These are phyloP conservation scores for Fregata magnificens DNA, from an alignment of 2,113 vertebrate species.

Conservation along the genomic window DNA sequence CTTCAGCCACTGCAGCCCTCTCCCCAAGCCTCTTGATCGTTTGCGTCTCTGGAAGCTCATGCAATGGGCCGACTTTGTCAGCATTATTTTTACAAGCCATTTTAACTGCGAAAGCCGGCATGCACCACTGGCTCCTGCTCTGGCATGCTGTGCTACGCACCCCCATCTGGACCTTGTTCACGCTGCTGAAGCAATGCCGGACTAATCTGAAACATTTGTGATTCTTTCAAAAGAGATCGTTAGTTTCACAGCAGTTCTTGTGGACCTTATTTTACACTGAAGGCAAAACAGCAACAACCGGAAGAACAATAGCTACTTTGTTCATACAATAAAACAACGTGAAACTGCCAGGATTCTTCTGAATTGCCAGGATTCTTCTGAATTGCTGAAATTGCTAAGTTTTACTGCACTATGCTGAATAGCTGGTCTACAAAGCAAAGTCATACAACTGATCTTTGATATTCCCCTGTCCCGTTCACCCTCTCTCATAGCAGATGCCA, in stretches of 20 bases:
- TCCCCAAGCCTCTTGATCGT: background rate
- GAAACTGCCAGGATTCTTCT: background rate
- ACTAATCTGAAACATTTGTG: background rate
- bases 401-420: background rate
- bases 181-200: background rate
- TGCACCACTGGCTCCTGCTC: background rate
- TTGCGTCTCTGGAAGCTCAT: background rate
- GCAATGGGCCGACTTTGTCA: background rate
- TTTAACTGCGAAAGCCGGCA: background rate
- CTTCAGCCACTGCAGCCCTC: background rate
- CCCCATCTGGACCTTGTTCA: background rate
- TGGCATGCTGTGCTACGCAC: background rate
- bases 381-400: background rate
- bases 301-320: background rate
- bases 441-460: background rate
- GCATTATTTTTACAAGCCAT: background rate
- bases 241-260: background rate
- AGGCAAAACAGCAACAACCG: background rate
- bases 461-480: background rate
- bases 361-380: background rate
- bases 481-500: background rate
- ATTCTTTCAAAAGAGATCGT: background rate
- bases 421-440: background rate
- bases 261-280: background rate
- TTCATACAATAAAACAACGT: background rate